Evolutionary conservation across 2,113 vertebrate species (phyloP), one percentile per base, ranked within the genome.

Genomic region (Pelodiscus sinensis): DNA sequence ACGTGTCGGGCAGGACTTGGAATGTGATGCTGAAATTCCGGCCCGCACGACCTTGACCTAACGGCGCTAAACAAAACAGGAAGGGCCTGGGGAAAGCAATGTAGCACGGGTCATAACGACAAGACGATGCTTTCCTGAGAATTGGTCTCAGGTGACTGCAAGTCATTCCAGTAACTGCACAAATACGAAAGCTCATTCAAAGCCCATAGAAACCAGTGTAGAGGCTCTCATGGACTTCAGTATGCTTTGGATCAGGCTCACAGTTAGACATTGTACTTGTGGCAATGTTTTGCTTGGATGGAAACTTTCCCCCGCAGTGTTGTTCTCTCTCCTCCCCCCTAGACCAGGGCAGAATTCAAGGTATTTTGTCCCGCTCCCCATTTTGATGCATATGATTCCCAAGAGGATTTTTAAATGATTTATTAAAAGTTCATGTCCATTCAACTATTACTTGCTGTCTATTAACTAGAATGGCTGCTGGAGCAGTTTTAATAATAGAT

Each of bases 1-100:
- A 22, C 2, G 22, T 62, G 54, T 31, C 82, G 94, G 86, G 1
- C 9, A 86, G 77, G 88, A 83, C 85, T 81, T 92, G 90, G 80
- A 90, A 60, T 81, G 44, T 14, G 85, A 71, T 62, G 85, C 90
- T 89, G 89, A 38, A 4, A 2, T 14, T 55, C 78, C 84, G 90
- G 79, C 90, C 90, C 56, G 6, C 25, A 62, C 82, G 92, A 90
- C 62, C 89, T 65, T 31, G 78, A 92, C 89, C 60, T 92, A 88
- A 44, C 93, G 87, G 92, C 87, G 86, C 93, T 83, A 84, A 79
- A 44, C 92, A 87, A 79, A 79, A 81, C 15, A 35, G 79, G 58
- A 13, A 85, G 71, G 22, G 22, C 57, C 2, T 82, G 16, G 87
- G 78, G 79, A 86, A 93, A 93, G 57, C 38, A 60, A 82, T 12